Evolutionary conservation across 2,113 vertebrate genomes (phyloP), one percentile per base, ranked within the genome.

Genomic region (Pteronura brasiliensis): DNA sequence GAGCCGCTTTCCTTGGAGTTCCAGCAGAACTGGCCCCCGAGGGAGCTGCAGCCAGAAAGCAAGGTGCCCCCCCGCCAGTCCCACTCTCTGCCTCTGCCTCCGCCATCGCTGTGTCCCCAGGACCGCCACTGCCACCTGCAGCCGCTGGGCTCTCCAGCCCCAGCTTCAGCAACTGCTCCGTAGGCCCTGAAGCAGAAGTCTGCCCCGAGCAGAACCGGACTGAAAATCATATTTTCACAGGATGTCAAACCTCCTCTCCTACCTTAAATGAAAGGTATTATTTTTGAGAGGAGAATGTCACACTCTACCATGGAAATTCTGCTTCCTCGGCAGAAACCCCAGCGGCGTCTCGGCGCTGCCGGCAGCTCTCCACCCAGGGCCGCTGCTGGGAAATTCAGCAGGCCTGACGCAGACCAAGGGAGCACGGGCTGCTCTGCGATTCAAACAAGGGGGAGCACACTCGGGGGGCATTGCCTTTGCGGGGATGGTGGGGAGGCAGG

Each of bases 241-340:
- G 84, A 98, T 94, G 97, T 98, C 98, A 98, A 97, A 96, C 90
- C 81, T 97, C 84, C 90, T 98, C 95, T 97, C 93, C 90, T 88
- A 97, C 90, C 97, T 98, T 97, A 97, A 98, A 98, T 98, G 98
- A 98, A 98, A 98, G 98, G 97, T 98, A 97, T 98, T 98, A 98
- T 98, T 98, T 98, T 95, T 94, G 96, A 96, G 97, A 97, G 88
- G 55, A 95, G 97, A 98, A 94, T 97, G 95, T 98, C 97, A 98
- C 97, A 98, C 97, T 95, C 93, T 47, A 96, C 97, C 95, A 98
- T 97, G 94, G 90, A 94, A 97, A 97, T 98, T 98, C 95, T 97
- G 98, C 98, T 97, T 97, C 95, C 94, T 98, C 90, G 59, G 97
- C 98, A 98, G 95, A 98, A 98, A 90, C 25, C 69, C 96, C 12